Conservation (phyloP, 2,113 vertebrate genomes). For the Cettia cetti region DNA sequence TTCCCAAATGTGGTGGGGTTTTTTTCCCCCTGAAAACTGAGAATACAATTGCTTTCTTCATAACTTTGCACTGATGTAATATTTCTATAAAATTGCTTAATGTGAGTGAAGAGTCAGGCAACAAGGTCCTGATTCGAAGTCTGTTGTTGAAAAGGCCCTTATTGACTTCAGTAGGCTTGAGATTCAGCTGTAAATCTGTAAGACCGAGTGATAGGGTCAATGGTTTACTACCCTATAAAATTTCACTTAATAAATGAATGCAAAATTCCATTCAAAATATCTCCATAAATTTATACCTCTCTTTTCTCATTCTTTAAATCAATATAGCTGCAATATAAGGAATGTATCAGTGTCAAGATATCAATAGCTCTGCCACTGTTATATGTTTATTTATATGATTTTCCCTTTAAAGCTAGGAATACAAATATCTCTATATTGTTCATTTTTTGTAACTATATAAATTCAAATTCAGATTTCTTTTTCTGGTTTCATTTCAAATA, state of each 20-base stretch:
- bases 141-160: background rate
- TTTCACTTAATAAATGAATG: slow-evolving; percentile 54
- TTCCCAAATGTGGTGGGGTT: background rate
- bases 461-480: background rate
- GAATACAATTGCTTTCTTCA: background rate
- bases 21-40: background rate
- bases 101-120: background rate
- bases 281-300: slow-evolving; percentile 31
- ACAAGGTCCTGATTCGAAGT: background rate
- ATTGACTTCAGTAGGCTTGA: slow-evolving; percentile 10
- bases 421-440: background rate
- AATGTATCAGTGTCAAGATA: slow-evolving; percentile 42
- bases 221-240: slow-evolving; percentile 44
- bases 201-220: slow-evolving; percentile 26
- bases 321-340: slow-evolving; percentile 18
- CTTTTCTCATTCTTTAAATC: slow-evolving; percentile 49
- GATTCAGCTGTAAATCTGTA: slow-evolving; percentile 18
- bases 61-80: background rate
- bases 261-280: slow-evolving; percentile 47
- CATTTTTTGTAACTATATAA: background rate
- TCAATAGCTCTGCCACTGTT: background rate
- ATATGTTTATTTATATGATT: background rate
- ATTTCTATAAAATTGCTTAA: background rate
- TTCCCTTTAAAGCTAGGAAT: background rate
- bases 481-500: background rate